Conservation (phyloP, 1,140 invertebrate genomes). For the Andrena cerasifolii region DNA sequence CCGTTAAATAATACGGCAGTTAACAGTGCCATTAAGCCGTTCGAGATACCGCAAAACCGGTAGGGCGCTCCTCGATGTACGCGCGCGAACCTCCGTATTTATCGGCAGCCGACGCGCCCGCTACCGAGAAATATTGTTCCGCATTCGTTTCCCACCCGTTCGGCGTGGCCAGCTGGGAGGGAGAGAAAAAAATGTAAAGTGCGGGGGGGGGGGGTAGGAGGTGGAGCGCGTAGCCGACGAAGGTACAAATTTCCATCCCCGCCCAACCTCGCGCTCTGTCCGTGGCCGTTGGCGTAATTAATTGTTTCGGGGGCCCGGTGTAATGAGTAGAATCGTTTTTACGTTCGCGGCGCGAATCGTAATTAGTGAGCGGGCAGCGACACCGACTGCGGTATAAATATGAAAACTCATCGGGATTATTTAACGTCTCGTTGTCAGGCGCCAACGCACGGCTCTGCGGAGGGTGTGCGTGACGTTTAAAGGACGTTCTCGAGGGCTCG, state of each 20-base stretch:
- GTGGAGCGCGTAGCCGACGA: background rate
- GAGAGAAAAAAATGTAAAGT: background rate
- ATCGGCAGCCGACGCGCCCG: constrained; percentile 63
- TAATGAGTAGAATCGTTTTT: constrained; percentile 38
- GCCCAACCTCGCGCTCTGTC: background rate
- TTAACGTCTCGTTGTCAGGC: constrained; percentile 5
- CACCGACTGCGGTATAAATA: constrained; percentile 18
- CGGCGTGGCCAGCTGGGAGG: constrained; percentile 5
- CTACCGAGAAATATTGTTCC: constrained; percentile 66
- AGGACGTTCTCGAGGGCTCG: background rate
- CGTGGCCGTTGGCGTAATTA: constrained; percentile 25
- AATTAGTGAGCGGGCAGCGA: constrained; percentile 16
- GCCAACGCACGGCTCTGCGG: background rate
- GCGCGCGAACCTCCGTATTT: constrained; percentile 67
- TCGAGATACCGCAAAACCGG: constrained; percentile 71
- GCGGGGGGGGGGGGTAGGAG: background rate
- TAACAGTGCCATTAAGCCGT: constrained; percentile 74
- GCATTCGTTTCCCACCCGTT: constrained; percentile 43
- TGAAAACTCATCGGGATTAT: constrained; percentile 36
- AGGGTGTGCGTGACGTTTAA: background rate
- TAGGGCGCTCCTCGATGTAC: constrained; percentile 48
- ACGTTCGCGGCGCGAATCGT: constrained; percentile 15
- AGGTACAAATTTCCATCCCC: constrained; percentile 27
- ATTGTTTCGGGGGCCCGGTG: constrained; percentile 25
- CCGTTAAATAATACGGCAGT: constrained; percentile 75